Base-by-base conservation (phyloP, 2,797 vertebrate genomes). In the Neosilurus hyrtlii region DNA sequence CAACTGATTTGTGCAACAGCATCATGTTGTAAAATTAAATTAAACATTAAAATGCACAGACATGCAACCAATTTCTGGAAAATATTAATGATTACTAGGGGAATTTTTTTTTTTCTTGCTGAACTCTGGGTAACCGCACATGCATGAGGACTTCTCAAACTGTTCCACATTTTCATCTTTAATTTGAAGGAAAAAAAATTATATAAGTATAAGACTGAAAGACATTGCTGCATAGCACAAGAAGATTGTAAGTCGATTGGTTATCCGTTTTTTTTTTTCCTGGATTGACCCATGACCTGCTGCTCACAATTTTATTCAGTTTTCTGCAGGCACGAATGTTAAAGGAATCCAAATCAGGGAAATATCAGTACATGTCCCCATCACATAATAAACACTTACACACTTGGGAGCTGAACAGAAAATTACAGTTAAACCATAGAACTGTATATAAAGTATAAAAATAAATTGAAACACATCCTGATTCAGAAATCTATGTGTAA, bases 1-100 rank as follows among this genome's bases (percentile, higher is more conserved):
- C 63, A 84, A 81, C 61, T 57, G 66, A 73, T 85, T 73, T 85
- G 30, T 86, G 79, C 61, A 82, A 84, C 63, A 82, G 51, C 37
- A 43, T 22, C 30, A 77, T 37, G 79, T 78, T 65, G 81, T 61
- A 67, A 81, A 83, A 79, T 81, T 72, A 79, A 73, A 86, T 61
- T 71, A 24, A 61, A 79, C 61, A 57, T 73, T 78, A 75, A 62
- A 81, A 76, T 59, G 22, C 67, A 79, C 54, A 43, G 54, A 81
- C 61, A 76, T 59, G 71, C 75, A 63, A 82, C 63, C 63, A 75
- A 51, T 52, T 70, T 22, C 75, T 80, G 77, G 76, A 83, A 65
- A 70, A 82, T 9, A 37, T 30, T 70, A 73, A 80, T 76, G 73
- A 84, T 82, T 79, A 63, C 51, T 80, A 3, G 61, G 16, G 26